Evolutionary conservation across 2,888 invertebrate species (phyloP), one percentile per base, ranked within the genome.

Genomic region (Catocala fraxini): DNA sequence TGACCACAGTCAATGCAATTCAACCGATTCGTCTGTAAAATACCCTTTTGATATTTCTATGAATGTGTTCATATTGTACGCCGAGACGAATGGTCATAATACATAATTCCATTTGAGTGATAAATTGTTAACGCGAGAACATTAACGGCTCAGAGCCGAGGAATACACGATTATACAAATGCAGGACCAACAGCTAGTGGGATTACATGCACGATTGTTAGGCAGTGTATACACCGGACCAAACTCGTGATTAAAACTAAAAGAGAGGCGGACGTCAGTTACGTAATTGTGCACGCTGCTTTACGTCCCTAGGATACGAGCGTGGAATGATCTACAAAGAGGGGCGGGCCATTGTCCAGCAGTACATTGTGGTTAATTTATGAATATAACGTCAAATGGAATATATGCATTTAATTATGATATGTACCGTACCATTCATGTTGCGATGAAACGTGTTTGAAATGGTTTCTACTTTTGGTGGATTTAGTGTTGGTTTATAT

Each of bases 181-280:
- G 58, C 63, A 46, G 54, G 25, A 12, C 13, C 9, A 33, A 34
- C 33, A 3, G 11, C 51, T 51, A 58, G 33, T 33, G 51, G 45
- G 43, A 62, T 51, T 64, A 61, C 51, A 57, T 55, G 55, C 55
- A 46, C 15, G 12, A 6, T 45, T 45, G 45, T 45, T 68, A 65
- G 71, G 69, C 71, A 73, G 67, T 48, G 59, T 49, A 4, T 46
- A 55, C 47, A 47, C 13, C 47, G 7, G 5, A 15, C 25, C 47
- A 15, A 42, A 53, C 59, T 61, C 68, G 62, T 65, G 60, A 70
- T 70, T 71, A 63, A 68, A 66, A 67, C 68, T 66, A 70, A 70
- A 67, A 71, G 33, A 11, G 11, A 56, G 62, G 59, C 68, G 64
- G 58, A 62, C 62, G 68, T 65, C 64, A 52, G 61, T 65, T 63